Evolutionary conservation across 2,113 vertebrate species (phyloP), one percentile per base, ranked within the genome.

Genomic region (Perca schrenkii): DNA sequence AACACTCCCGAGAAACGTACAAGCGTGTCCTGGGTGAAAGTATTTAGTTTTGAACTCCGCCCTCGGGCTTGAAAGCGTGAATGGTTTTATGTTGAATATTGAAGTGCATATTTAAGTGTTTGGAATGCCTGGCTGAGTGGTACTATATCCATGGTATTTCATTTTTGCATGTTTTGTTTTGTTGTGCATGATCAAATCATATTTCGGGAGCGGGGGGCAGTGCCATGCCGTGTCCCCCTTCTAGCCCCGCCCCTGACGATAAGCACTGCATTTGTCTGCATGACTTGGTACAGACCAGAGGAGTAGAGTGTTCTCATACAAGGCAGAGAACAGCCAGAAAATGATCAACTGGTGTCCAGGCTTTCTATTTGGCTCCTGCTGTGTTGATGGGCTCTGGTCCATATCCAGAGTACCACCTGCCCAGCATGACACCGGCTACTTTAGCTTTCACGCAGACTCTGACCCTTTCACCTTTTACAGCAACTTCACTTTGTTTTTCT

Each of bases 341-440:
- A 83, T 68, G 2, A 86, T 81, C 58, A 82, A 13, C 81, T 53
- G 57, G 43, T 68, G 57, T 17, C 28, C 74, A 0, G 49, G 22
- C 81, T 71, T 50, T 78, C 31, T 72, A 66, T 76, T 86, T 43
- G 34, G 57, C 74, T 71, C 86, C 84, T 63, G 67, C 75, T 85
- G 88, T 43, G 83, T 80, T 89, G 86, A 84, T 83, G 79, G 89
- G 77, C 76, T 69, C 66, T 46, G 65, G 65, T 82, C 81, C 79
- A 88, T 69, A 56, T 86, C 76, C 69, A 84, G 57, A 79, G 43
- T 34, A 22, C 70, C 67, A 80, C 78, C 79, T 73, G 49, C 81
- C 47, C 81, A 84, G 83, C 87, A 7, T 61, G 85, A 54, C 46
- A 4, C 54, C 25, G 46, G 1, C 70, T 67, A 76, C 57, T 54